Evolutionary conservation across 2,888 invertebrate genomes (phyloP).

Genomic region (Melieria crassipennis): DNA sequence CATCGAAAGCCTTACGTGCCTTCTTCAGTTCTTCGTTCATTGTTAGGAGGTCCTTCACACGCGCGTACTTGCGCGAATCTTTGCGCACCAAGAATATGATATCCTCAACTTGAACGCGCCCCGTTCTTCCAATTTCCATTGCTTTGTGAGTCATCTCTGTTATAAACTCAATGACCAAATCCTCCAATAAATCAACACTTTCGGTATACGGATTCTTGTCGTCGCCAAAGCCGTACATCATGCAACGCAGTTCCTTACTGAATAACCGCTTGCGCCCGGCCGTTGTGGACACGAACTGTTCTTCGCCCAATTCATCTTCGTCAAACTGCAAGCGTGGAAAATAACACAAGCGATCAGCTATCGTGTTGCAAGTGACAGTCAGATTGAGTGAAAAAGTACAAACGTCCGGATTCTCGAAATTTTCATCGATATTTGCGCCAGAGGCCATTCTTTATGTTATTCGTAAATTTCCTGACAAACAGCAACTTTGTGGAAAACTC

Average conservation of each 20-base stretch:
- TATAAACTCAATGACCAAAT: slow-evolving; percentile 96
- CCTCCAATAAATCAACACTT: slow-evolving; percentile 96
- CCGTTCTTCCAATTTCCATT: slow-evolving; percentile 97
- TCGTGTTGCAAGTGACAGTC: neutral
- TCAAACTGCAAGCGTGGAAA: slow-evolving; percentile 54
- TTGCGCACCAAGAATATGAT: slow-evolving; percentile 95
- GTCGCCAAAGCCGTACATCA: slow-evolving; percentile 99
- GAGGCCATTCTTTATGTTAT: slow-evolving; percentile 47
- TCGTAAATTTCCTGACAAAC: neutral
- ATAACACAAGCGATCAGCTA: too few relatives aligned
- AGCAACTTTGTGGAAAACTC: too few relatives aligned
- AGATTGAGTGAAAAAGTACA: slow-evolving; percentile 20
- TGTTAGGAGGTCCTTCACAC: slow-evolving; percentile 94
- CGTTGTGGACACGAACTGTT: slow-evolving; percentile 75
- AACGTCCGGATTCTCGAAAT: slow-evolving; percentile 59
- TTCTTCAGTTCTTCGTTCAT: slow-evolving; percentile 99
- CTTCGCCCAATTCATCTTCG: slow-evolving; percentile 75
- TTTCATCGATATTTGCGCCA: slow-evolving; percentile 51
- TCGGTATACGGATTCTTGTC: slow-evolving; percentile 99
- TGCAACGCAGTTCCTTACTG: slow-evolving; percentile 92
- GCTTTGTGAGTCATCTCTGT: slow-evolving; percentile 94
- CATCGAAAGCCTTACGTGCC: slow-evolving; percentile 99
- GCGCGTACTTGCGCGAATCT: slow-evolving; percentile 94
- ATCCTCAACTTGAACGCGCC: slow-evolving; percentile 97
- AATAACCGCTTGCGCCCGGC: slow-evolving; percentile 85